A percentile compares a stretch with the other conserved stretches of the same genome.
phyloP scores from a whole-genome alignment of 2,113 vertebrate species.

The Arenaria interpres region DNA sequence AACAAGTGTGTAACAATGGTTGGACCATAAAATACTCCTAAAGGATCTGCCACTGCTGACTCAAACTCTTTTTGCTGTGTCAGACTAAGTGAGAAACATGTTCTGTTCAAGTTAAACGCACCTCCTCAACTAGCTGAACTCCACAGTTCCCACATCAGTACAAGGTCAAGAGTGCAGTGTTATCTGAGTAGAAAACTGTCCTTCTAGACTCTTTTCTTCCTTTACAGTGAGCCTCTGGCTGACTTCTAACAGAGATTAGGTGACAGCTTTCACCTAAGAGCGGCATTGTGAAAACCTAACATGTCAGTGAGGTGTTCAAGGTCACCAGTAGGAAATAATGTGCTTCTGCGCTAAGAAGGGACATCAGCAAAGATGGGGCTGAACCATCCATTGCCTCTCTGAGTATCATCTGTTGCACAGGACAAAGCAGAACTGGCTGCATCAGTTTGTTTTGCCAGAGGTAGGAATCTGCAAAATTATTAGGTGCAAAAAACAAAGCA shows the following conservation, averaged over 20 bases:
- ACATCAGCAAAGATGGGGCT: not conserved
- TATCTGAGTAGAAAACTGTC: not conserved
- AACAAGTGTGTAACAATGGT: not conserved
- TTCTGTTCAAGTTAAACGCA: not conserved
- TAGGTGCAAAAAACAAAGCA: not conserved
- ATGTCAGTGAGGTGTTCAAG: not conserved
- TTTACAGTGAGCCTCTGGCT: not conserved
- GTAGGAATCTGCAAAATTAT: not conserved
- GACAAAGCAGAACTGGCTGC: not conserved
- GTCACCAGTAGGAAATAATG: not conserved
- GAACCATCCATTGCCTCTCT: not conserved
- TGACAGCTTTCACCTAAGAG: not conserved
- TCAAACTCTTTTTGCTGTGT: not conserved
- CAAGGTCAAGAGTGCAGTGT: not conserved
- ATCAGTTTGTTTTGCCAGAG: not conserved
- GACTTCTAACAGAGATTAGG: not conserved
- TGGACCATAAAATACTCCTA: not conserved
- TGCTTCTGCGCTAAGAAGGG: fast-evolving
- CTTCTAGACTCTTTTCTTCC: not conserved
- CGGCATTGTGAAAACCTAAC: not conserved
- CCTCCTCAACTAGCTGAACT: not conserved
- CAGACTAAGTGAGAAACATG: not conserved
- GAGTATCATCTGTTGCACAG: not conserved
- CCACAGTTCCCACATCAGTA: fast-evolving
- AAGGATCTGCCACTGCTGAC: fast-evolving